phyloP scores from a whole-genome alignment of 1,140 invertebrate species.

The Drosophila arizonae region DNA sequence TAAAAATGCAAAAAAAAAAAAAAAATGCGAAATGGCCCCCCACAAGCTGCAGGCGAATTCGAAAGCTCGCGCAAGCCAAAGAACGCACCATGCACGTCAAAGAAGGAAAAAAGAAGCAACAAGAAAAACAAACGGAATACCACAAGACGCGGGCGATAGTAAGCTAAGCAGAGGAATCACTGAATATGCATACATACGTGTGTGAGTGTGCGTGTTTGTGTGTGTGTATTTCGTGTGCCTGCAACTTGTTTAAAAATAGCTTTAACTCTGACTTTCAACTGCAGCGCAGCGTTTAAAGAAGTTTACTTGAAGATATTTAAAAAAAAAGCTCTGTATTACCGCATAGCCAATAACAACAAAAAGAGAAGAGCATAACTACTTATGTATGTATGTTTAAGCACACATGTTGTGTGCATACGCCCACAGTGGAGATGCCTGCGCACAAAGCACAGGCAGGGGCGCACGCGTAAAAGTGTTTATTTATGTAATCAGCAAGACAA shows the following conservation, averaged over 20 bases:
- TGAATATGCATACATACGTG: slow-evolving; percentile 1
- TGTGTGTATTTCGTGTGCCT: slow-evolving; percentile 3
- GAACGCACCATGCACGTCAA: slow-evolving; percentile 28
- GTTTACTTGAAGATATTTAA: slow-evolving; percentile 7
- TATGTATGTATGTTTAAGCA: not conserved
- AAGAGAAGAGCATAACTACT: not conserved
- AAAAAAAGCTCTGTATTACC: slow-evolving; percentile 14
- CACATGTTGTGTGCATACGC: slow-evolving; percentile 17
- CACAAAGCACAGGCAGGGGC: slow-evolving; percentile 4
- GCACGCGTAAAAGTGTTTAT: slow-evolving; percentile 36
- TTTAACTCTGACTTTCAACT: slow-evolving; percentile 4
- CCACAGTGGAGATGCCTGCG: slow-evolving; percentile 10
- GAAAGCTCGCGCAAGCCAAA: slow-evolving; percentile 21
- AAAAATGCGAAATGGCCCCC: slow-evolving; percentile 35
- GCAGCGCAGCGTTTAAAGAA: slow-evolving; percentile 26
- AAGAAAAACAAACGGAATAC: slow-evolving; percentile 12
- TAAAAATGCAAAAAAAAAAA: slow-evolving; percentile 52
- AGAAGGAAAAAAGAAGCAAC: not conserved
- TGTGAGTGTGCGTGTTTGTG: not conserved
- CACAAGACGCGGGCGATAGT: slow-evolving; percentile 6
- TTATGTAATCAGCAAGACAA: slow-evolving; percentile 29
- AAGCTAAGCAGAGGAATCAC: not conserved
- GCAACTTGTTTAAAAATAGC: slow-evolving; percentile 40
- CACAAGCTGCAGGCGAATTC: slow-evolving; percentile 8
- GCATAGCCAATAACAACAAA: slow-evolving; percentile 14